Evolutionary conservation across 1,140 invertebrate genomes (phyloP).

Genomic region (Argopecten irradians): DNA sequence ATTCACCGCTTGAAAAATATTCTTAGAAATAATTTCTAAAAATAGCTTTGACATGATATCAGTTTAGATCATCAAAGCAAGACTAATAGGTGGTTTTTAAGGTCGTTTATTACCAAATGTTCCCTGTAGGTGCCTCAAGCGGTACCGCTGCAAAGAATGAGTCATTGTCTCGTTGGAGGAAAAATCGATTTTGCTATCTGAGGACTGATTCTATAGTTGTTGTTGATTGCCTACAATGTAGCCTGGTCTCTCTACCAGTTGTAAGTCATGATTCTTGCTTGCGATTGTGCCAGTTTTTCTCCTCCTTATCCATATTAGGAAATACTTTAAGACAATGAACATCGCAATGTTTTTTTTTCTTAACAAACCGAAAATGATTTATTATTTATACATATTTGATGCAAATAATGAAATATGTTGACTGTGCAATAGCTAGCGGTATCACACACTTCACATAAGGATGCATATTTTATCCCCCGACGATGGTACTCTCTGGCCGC

Average conservation of each 20-base stretch:
- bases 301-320: conserved; percentile 2
- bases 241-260: not conserved
- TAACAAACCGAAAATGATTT: not conserved
- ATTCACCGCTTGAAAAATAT: not conserved
- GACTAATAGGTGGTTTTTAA: not conserved
- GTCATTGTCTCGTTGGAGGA: conserved; percentile 15
- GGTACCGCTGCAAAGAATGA: conserved; percentile 13
- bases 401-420: not conserved
- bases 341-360: not conserved
- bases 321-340: conserved; percentile 4
- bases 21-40: not conserved
- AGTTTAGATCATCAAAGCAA: not conserved
- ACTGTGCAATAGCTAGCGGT: not conserved
- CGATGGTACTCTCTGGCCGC: not conserved
- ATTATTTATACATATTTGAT: conserved; percentile 6
- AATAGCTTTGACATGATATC: not conserved
- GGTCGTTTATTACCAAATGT: conserved; percentile 11
- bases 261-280: conserved; percentile 2
- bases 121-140: conserved; percentile 3
- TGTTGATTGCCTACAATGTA: not conserved
- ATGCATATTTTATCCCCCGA: not conserved
- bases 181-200: conserved; percentile 15
- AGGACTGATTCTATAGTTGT: not conserved
- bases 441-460: not conserved
- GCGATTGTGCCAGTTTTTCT: conserved; percentile 2